These are phyloP conservation scores for Octomys mimax DNA, from an alignment of 2,797 vertebrate genomes.

Conservation along the genomic window DNA sequence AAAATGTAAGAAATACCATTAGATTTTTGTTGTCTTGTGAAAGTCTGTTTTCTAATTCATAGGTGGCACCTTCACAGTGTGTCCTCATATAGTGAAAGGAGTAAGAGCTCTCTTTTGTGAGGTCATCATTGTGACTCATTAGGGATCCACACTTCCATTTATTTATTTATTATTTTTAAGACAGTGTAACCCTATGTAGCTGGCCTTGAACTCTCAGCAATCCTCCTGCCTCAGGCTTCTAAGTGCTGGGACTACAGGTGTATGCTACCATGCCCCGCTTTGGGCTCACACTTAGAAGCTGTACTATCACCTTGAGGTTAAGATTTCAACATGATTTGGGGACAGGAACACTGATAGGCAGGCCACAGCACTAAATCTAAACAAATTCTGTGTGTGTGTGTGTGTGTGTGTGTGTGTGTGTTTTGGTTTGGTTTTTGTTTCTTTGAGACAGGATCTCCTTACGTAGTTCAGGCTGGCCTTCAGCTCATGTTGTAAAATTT, in stretches of 20 bases:
- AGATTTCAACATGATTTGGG: neutral
- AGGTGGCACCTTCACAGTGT: neutral
- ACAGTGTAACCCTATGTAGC: neutral
- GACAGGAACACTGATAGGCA: neutral
- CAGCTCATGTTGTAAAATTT: neutral
- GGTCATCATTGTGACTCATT: too few relatives aligned
- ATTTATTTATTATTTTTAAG: neutral
- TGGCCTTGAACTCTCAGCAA: neutral
- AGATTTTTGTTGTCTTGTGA: neutral
- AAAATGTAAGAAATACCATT: neutral
- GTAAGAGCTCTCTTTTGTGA: neutral
- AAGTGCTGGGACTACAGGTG: neutral
- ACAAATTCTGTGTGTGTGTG: neutral
- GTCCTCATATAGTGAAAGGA: neutral
- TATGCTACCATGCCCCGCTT: neutral
- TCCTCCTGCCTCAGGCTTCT: neutral
- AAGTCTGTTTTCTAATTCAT: neutral
- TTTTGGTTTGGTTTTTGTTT: too few relatives aligned
- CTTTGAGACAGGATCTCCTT: too few relatives aligned
- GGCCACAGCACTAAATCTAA: neutral
- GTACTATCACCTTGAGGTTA: neutral
- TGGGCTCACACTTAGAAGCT: neutral
- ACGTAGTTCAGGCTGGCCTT: too few relatives aligned
- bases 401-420: too few relatives aligned
- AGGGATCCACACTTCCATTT: neutral